Conservation (phyloP, 2,888 invertebrate species). For the Micropterix aruncella region DNA sequence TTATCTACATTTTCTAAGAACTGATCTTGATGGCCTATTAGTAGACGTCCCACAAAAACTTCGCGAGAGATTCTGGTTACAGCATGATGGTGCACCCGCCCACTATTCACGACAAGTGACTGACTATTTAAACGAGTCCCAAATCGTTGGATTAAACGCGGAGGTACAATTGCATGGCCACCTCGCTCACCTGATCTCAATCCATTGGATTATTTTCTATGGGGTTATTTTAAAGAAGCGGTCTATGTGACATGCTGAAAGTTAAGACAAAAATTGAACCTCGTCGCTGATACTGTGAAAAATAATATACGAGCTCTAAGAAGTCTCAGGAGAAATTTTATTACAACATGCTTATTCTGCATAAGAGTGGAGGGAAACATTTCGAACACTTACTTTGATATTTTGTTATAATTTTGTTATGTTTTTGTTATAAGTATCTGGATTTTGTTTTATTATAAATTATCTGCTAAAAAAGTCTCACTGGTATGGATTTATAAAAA, state of each 20-base stretch:
- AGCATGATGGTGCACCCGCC: not conserved
- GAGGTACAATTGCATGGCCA: not conserved
- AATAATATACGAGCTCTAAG: not conserved
- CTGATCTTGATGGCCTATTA: not conserved
- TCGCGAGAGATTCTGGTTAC: not conserved
- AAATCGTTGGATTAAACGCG: not conserved
- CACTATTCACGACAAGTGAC: not conserved
- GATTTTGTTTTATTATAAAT: too few species aligned
- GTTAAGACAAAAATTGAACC: not conserved
- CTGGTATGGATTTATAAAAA: too few species aligned
- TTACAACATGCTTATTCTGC: not conserved
- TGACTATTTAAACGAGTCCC: not conserved
- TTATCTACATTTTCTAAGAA: not conserved
- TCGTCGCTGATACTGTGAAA: not conserved
- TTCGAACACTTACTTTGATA: not conserved
- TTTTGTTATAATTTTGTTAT: too few species aligned
- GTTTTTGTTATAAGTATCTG: too few species aligned
- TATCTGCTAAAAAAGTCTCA: too few species aligned
- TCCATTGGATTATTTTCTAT: not conserved
- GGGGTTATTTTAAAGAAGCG: not conserved
- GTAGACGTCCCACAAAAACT: not conserved
- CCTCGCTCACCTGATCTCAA: not conserved
- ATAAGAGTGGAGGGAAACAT: not conserved
- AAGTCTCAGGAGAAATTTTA: not conserved
- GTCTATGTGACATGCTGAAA: not conserved